phyloP scores from a whole-genome alignment of 1,140 invertebrate genomes.

The Onthophagus taurus region DNA sequence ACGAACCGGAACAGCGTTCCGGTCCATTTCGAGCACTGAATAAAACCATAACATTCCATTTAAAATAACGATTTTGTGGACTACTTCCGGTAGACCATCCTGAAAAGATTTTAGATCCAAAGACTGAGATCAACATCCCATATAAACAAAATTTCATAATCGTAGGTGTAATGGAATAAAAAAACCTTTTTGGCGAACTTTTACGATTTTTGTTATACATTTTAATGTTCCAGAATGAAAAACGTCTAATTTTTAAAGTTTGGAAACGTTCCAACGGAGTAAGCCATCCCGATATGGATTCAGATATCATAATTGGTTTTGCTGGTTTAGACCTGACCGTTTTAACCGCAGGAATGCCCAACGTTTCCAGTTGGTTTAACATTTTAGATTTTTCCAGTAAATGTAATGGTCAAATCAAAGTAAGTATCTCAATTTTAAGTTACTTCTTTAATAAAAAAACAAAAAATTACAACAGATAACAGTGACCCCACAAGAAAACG shows the following conservation, averaged over 20 bases:
- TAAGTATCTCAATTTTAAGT: constrained; percentile 24
- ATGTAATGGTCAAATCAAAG: constrained; percentile 51
- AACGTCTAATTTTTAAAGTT: constrained; percentile 49
- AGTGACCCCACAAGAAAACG: constrained; percentile 42
- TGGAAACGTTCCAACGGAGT: constrained; percentile 42
- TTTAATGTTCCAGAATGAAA: constrained; percentile 44
- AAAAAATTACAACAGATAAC: constrained; percentile 35
- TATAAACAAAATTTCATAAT: too few species aligned
- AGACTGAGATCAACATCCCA: too few species aligned
- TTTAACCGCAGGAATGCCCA: constrained; percentile 41
- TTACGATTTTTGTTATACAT: too few species aligned
- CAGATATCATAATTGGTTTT: constrained; percentile 48
- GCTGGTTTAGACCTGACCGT: constrained; percentile 48
- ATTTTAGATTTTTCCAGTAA: constrained; percentile 51
- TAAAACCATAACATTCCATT: too few species aligned
- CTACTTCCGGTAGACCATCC: too few species aligned
- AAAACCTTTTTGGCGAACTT: too few species aligned
- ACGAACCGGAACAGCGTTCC: too few species aligned
- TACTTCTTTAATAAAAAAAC: neutral
- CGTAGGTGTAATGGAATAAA: too few species aligned
- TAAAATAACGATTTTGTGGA: too few species aligned
- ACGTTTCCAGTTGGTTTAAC: constrained; percentile 51
- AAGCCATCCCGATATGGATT: constrained; percentile 39
- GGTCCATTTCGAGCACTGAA: too few species aligned
- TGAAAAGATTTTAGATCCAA: too few species aligned